Evolutionary conservation across 2,113 vertebrate genomes (phyloP).

Genomic region (Planiliza haematocheilus): DNA sequence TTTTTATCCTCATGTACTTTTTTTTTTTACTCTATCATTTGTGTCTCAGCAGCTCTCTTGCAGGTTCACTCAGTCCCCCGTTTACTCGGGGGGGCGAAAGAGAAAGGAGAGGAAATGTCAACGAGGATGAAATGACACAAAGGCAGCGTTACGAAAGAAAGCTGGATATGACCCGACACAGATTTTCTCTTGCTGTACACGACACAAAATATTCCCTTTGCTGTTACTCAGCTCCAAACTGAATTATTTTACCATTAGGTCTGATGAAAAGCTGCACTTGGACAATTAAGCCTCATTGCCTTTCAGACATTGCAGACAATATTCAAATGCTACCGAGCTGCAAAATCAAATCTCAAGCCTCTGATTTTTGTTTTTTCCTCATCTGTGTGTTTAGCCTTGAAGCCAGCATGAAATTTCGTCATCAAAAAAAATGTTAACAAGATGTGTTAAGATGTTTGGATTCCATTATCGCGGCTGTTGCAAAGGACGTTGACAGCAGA

Average conservation of each 20-base stretch:
- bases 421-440: too few relatives aligned
- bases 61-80: background rate
- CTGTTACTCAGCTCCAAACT: background rate
- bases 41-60: conserved; percentile 1
- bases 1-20: background rate
- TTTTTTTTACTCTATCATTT: background rate
- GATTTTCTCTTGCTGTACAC: background rate
- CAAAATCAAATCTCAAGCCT: too few relatives aligned
- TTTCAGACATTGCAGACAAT: too few relatives aligned
- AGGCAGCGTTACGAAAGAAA: background rate
- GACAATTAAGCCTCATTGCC: background rate
- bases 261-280: background rate
- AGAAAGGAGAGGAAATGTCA: conserved; percentile 10
- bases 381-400: too few relatives aligned
- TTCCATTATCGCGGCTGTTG: too few relatives aligned
- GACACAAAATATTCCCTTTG: conserved; percentile 7
- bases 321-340: too few relatives aligned
- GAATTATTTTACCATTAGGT: background rate
- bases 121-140: conserved; percentile 15
- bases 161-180: background rate
- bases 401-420: too few relatives aligned
- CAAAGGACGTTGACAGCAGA: too few relatives aligned
- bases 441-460: too few relatives aligned
- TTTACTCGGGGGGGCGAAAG: background rate
- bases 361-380: too few relatives aligned